A percentile compares a stretch with the other conserved stretches of the same genome.
These are phyloP conservation scores for Dasyornis broadbenti DNA, from an alignment of 2,113 vertebrate genomes.

Conservation along the genomic window DNA sequence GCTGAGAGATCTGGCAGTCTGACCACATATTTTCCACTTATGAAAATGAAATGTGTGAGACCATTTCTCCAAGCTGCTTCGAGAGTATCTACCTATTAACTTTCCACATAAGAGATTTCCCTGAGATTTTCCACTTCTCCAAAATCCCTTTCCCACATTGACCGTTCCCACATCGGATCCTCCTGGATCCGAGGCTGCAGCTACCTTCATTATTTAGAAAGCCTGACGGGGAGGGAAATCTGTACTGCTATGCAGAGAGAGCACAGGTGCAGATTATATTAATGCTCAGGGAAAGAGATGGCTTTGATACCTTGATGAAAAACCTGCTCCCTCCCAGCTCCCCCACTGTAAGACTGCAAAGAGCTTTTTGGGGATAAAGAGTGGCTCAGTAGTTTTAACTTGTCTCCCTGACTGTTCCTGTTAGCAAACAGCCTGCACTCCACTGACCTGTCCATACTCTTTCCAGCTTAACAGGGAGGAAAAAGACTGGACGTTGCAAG, in stretches of 20 bases:
- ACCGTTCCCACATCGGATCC: background rate
- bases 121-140: constrained; percentile 7
- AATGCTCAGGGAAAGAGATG: background rate
- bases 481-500: background rate
- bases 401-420: background rate
- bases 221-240: background rate
- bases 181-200: background rate
- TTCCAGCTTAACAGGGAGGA: background rate
- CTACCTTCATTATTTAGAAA: background rate
- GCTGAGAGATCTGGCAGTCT: background rate
- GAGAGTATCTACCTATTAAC: background rate
- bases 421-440: background rate
- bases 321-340: background rate
- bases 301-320: background rate
- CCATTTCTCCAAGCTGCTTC: background rate
- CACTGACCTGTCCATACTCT: rapidly evolving
- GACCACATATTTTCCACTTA: constrained; percentile 1
- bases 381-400: background rate
- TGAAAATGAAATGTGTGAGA: background rate
- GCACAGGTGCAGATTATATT: background rate
- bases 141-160: background rate
- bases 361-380: background rate
- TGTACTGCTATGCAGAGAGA: rapidly evolving
- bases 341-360: background rate
- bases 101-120: background rate